Conservation (phyloP, 2,888 invertebrate genomes). For the Drosophila basisetae region DNA sequence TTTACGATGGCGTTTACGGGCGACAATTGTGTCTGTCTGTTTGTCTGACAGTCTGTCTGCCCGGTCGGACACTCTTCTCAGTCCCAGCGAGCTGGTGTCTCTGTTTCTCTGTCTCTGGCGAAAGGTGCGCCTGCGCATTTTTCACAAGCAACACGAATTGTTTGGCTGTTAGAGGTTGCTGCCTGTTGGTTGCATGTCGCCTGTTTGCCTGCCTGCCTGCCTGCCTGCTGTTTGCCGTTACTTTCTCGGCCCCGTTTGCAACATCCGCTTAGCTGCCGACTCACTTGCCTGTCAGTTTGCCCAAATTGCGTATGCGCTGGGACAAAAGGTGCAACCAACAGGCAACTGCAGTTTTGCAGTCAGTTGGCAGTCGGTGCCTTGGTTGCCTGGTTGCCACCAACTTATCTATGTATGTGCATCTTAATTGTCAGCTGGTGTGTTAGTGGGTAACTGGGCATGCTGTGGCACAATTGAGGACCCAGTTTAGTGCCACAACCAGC, state of each 20-base stretch:
- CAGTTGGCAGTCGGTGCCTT: constrained; percentile 18
- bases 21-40: constrained; percentile 66
- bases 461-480: constrained; percentile 60
- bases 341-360: constrained; percentile 8
- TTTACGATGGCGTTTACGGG: constrained; percentile 70
- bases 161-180: constrained; percentile 45
- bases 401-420: constrained; percentile 79
- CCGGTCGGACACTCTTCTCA: constrained; percentile 1
- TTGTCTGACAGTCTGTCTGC: background rate
- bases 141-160: constrained; percentile 69
- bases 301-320: constrained; percentile 74
- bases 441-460: constrained; percentile 75
- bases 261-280: constrained; percentile 63
- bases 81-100: constrained; percentile 9
- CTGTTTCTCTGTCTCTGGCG: constrained; percentile 50
- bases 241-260: constrained; percentile 64
- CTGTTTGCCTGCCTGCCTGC: constrained; percentile 62
- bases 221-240: constrained; percentile 63
- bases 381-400: constrained; percentile 2
- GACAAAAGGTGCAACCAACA: constrained; percentile 63
- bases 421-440: constrained; percentile 78
- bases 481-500: constrained; percentile 40
- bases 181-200: constrained; percentile 30
- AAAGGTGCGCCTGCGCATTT: constrained; percentile 79
- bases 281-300: constrained; percentile 71